Evolutionary conservation across 2,113 vertebrate species (phyloP).

Genomic region (Ciconia maguari): DNA sequence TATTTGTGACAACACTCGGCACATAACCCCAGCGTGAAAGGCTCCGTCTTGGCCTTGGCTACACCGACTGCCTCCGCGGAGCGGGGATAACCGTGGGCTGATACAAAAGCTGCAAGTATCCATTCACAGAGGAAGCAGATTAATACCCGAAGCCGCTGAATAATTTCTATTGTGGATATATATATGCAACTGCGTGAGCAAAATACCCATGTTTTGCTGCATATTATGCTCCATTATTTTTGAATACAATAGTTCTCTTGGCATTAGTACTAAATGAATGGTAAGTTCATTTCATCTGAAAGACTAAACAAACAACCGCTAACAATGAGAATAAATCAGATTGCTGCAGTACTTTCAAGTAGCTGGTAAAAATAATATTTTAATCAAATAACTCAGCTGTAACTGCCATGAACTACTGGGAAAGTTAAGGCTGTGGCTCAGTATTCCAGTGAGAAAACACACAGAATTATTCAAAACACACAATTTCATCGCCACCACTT

Average conservation of each 20-base stretch:
- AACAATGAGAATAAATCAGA: slow-evolving; percentile 16
- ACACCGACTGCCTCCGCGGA: accelerated
- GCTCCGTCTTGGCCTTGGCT: not conserved
- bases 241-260: not conserved
- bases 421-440: not conserved
- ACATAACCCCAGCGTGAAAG: accelerated
- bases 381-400: slow-evolving; percentile 31
- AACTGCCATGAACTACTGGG: not conserved
- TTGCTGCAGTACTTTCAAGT: not conserved
- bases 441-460: not conserved
- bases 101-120: not conserved
- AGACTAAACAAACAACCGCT: not conserved
- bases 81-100: accelerated
- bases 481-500: not conserved
- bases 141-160: not conserved
- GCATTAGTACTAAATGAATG: not conserved
- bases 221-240: not conserved
- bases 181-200: not conserved
- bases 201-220: not conserved
- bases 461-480: not conserved
- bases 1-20: not conserved
- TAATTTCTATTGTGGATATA: not conserved
- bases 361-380: slow-evolving; percentile 29
- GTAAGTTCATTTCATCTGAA: not conserved
- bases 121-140: not conserved